Evolutionary conservation across 1,140 invertebrate genomes (phyloP), one percentile per base, ranked within the genome.

Genomic region (Latrodectus geometricus): DNA sequence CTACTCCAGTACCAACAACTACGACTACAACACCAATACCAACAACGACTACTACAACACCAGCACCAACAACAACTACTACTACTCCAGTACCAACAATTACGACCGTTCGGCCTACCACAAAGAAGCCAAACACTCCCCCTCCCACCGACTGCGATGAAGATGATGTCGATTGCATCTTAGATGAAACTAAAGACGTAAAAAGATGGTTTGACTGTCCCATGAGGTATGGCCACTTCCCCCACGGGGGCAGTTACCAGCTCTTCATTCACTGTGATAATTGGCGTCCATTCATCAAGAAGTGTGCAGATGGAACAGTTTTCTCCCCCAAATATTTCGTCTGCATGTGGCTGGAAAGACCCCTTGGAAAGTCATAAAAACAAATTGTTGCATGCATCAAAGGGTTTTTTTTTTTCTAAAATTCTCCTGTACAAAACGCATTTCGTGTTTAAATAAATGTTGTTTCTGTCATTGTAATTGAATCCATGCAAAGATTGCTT

Each of bases 221-320:
- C 4, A 3, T 66, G n/a, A 9, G 76, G n/a, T 66, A 78, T 21
- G 76, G 76, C 17, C 54, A 78, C 21, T 78, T 65, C 23, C 54
- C 76, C 9, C 76, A 78, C n/a, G 20, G 12, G 2, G 11, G 11
- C 20, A 65, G 54, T 66, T 9, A 48, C 14, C 54, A 66, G 50
- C 61, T 78, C 15, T 78, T 78, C 56, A 78, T 78, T 17, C 76
- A 66, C n/a, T 78, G 76, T 49, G 56, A 78, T 21, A 78, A 78
- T 14, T 78, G 76, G 76, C 4, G 8, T 7, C 76, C 76, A 4
- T 66, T 35, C 48, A 17, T 78, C 9, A 78, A 78, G 20, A 23
- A 8, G 56, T 78, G 76, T 8, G 76, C 54, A 11, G 56, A 78
- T 23, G 23, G 48, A 23, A 65, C 56, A 4, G 21, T 15, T 12